These are phyloP conservation scores for Loripinus fragilis DNA, from an alignment of 2,888 invertebrate species.

Conservation along the genomic window DNA sequence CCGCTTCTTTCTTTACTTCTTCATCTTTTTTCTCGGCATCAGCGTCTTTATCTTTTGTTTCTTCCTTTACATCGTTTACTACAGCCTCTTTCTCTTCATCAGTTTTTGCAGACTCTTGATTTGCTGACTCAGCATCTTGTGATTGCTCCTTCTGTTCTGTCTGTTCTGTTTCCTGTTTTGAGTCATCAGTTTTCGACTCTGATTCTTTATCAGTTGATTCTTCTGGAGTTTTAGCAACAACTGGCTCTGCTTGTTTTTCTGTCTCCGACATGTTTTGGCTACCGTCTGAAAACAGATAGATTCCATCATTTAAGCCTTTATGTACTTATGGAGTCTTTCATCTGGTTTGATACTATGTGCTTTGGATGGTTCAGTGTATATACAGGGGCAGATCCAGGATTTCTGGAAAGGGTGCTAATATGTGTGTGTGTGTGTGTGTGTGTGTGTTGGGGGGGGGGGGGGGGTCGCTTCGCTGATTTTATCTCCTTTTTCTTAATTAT, in stretches of 20 bases:
- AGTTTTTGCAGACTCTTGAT: background rate
- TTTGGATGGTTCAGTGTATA: too few relatives aligned
- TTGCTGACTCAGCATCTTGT: background rate
- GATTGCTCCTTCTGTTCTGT: background rate
- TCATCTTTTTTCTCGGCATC: conserved; percentile 27
- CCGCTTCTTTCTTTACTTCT: conserved; percentile 10
- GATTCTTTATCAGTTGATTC: conserved; percentile 4
- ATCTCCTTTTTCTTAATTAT: too few relatives aligned
- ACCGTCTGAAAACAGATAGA: background rate
- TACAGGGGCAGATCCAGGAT: too few relatives aligned
- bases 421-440: too few relatives aligned
- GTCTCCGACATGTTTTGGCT: background rate
- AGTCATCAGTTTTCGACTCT: background rate
- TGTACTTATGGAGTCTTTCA: too few relatives aligned
- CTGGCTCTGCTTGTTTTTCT: background rate
- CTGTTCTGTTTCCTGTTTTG: background rate
- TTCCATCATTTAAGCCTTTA: too few relatives aligned
- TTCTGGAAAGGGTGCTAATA: too few relatives aligned
- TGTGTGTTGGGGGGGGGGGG: too few relatives aligned
- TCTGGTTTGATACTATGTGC: too few relatives aligned
- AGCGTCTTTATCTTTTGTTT: conserved; percentile 23
- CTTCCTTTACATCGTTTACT: conserved; percentile 30
- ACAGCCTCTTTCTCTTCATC: conserved; percentile 8
- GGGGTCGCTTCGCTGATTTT: too few relatives aligned
- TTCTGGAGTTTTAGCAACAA: background rate